Percentiles rank a stretch among this genome's conserved stretches.
phyloP scores from a whole-genome alignment of 1,140 invertebrate genomes.

The Heliothis virescens region DNA sequence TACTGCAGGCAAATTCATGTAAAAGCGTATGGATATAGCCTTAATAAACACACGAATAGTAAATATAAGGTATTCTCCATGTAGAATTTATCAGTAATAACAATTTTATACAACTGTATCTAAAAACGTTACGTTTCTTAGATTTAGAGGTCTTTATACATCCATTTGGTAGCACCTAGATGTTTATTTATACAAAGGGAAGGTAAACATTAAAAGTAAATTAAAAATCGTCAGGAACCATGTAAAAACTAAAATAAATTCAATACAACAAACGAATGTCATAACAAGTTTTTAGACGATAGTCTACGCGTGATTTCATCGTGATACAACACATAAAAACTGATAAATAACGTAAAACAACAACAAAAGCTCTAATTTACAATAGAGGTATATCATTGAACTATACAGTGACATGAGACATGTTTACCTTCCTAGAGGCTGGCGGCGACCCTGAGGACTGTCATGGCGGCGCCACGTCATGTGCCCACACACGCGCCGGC shows the following conservation, averaged over 20 bases:
- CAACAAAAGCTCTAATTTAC: slow-evolving; percentile 68
- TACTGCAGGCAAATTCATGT: not conserved
- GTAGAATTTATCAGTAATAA: slow-evolving; percentile 37
- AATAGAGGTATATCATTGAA: slow-evolving; percentile 51
- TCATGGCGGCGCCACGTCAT: not conserved
- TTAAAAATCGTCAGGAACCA: slow-evolving; percentile 50
- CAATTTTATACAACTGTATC: slow-evolving; percentile 38
- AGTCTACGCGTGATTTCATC: slow-evolving; percentile 62
- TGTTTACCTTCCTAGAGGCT: slow-evolving; percentile 23
- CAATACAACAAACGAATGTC: slow-evolving; percentile 56
- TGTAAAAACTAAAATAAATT: slow-evolving; percentile 48
- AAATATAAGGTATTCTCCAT: slow-evolving; percentile 38
- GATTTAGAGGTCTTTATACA: slow-evolving; percentile 39
- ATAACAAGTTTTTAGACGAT: slow-evolving; percentile 58
- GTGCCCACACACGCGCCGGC: not conserved
- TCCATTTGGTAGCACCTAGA: slow-evolving; percentile 56
- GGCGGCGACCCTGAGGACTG: not conserved
- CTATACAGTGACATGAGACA: slow-evolving; percentile 54
- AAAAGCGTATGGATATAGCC: slow-evolving; percentile 38
- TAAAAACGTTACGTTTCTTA: slow-evolving; percentile 20
- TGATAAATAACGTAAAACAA: slow-evolving; percentile 69
- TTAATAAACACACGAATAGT: slow-evolving; percentile 36
- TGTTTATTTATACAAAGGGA: slow-evolving; percentile 24
- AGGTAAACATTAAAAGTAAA: slow-evolving; percentile 56
- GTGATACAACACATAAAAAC: slow-evolving; percentile 57